Percentiles rank a stretch among this genome's conserved stretches.
phyloP scores from a whole-genome alignment of 2,888 invertebrate genomes.

The Dicycla oo region DNA sequence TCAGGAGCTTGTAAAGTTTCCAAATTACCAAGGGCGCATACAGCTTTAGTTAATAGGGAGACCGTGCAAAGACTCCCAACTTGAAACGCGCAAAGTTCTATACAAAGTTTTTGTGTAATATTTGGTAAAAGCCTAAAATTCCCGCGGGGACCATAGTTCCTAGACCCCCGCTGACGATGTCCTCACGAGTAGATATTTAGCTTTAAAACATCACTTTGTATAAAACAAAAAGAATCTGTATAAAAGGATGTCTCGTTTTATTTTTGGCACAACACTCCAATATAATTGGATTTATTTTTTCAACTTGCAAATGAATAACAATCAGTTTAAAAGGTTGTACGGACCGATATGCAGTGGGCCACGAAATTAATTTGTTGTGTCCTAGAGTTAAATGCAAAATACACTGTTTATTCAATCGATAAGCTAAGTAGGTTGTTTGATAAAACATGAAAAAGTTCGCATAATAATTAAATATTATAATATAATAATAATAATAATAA shows the following conservation, averaged over 20 bases:
- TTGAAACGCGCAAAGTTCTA: constrained; percentile 46
- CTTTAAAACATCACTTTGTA: constrained; percentile 37
- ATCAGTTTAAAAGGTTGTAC: constrained; percentile 59
- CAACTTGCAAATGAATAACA: constrained; percentile 62
- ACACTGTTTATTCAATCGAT: constrained; percentile 18
- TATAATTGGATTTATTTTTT: constrained; percentile 57
- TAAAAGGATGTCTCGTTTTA: constrained; percentile 46
- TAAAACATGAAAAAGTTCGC: neutral
- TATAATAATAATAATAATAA: too few relatives aligned
- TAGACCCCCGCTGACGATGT: constrained; percentile 15
- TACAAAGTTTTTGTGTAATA: constrained; percentile 61
- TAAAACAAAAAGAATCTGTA: constrained; percentile 31
- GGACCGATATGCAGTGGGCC: constrained; percentile 47
- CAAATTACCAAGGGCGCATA: constrained; percentile 61
- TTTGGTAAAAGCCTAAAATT: constrained; percentile 63
- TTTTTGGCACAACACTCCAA: constrained; percentile 51
- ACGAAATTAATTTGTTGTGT: constrained; percentile 57
- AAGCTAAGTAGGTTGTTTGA: neutral
- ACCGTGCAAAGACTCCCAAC: constrained; percentile 46
- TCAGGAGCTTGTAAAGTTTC: constrained; percentile 60
- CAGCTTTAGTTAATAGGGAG: constrained; percentile 56
- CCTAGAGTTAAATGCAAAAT: constrained; percentile 22
- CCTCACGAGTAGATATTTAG: constrained; percentile 23
- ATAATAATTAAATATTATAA: neutral
- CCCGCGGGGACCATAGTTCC: constrained; percentile 39